Evolutionary conservation across 2,113 vertebrate genomes (phyloP).

Genomic region (Sander vitreus): DNA sequence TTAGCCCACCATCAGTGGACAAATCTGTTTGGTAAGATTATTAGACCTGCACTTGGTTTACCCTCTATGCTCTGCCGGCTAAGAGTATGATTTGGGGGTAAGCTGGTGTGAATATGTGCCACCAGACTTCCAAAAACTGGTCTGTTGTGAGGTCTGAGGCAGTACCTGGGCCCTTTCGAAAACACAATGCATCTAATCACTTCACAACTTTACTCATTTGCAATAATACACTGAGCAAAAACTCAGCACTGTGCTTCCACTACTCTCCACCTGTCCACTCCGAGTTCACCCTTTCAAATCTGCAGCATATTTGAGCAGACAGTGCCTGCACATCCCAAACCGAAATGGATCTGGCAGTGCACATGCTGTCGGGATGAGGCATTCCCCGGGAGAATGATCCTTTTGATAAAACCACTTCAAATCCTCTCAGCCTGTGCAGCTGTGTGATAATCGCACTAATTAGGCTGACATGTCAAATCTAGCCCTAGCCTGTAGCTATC

Average conservation of each 20-base stretch:
- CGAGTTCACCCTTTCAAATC: constrained; percentile 32
- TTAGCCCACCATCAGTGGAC: constrained; percentile 9
- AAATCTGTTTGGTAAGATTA: constrained; percentile 38
- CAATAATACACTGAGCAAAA: constrained; percentile 22
- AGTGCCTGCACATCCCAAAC: constrained; percentile 57
- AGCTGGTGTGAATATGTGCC: constrained; percentile 25
- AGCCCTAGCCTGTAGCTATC: constrained; percentile 29
- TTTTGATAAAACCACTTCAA: constrained; percentile 91
- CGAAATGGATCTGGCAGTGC: constrained; percentile 83
- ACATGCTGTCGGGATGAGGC: constrained; percentile 89
- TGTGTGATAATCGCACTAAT: constrained; percentile 95
- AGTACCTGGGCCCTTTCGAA: constrained; percentile 3
- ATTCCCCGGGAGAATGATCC: constrained; percentile 90
- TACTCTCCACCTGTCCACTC: constrained; percentile 10
- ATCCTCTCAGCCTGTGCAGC: constrained; percentile 90
- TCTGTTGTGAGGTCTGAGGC: constrained; percentile 28
- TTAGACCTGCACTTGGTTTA: constrained; percentile 30
- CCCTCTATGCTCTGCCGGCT: constrained; percentile 13
- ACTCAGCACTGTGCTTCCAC: not conserved
- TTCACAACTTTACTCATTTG: constrained; percentile 33
- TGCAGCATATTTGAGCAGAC: constrained; percentile 38
- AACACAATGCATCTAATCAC: constrained; percentile 21
- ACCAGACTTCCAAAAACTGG: constrained; percentile 17
- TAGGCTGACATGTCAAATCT: constrained; percentile 88
- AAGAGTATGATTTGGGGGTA: constrained; percentile 16